Evolutionary conservation across 2,797 vertebrate species (phyloP), one percentile per base, ranked within the genome.

Genomic region (Channallabes apus): DNA sequence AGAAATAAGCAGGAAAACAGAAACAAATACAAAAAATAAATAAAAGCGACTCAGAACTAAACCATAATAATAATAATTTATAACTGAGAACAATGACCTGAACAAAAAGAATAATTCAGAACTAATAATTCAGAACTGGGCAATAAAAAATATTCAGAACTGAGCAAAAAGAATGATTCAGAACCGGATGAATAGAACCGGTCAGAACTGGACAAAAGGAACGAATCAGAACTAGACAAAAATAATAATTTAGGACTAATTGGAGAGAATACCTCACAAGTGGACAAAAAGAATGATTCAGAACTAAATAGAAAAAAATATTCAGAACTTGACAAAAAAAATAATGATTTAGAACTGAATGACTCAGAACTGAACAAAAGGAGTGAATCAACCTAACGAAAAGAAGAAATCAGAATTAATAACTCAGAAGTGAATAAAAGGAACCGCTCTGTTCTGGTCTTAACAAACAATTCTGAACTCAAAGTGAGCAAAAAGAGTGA

Each of bases 101-200:
- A 51, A 51, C 46, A 0, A 18, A 32, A 38, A 18, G 27, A 14
- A 65, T 3, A 1, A 12, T 1, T 65, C 64, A 2, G 14, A 15
- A 65, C 27, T 15, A 14, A 65, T 3, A 4, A 12, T 1, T 65
- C 64, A 2, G 14, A 15, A 65, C 27, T 29, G 12, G 5, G 6
- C 14, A 5, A 17, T 6, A 67, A 2, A 1, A 67, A 67, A 0
- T 0, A 32, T 4, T 29, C 27, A 6, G 27, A 17, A 7, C 5
- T 67, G 2, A 29, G 29, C 2, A 51, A 51, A 3, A 12, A 12
- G 12, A 51, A 51, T 14, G 11, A 51, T 14, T 51, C 46, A 51
- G 46, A 51, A 12, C 46, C 14, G 46, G 3, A 51, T 0, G 0
- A 51, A 51, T 0, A 2, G 20, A 51, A 51, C 2, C 0, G 12